Evolutionary conservation across 1,140 invertebrate genomes (phyloP), one percentile per base, ranked within the genome.

Genomic region (Trichoplusia ni): DNA sequence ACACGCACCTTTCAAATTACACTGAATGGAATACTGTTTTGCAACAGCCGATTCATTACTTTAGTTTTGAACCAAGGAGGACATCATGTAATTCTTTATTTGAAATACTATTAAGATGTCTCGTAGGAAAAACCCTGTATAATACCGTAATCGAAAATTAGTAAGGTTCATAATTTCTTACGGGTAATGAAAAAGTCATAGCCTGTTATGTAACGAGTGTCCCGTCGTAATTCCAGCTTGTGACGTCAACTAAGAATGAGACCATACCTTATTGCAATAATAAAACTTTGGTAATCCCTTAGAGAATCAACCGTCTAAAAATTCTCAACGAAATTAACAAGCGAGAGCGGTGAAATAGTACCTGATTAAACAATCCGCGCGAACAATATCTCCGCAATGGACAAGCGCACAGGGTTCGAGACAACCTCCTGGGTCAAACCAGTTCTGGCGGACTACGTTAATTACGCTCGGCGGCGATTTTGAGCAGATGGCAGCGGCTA

Each of bases 261-360:
- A 29, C 18, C 38, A 25, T 53, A 53, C 46, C 21, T 40, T 23
- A 49, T 11, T 13, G 11, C 7, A 2, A 14, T 33, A 27, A 62
- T 67, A 63, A 58, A 58, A 62, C 42, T 60, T 61, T 67, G 42
- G 31, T 14, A 25, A 51, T 33, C 56, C 49, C 56, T 3, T 13
- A 49, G 49, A 62, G 59, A 56, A 64, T 61, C 56, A 59, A 21
- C 9, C 21, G 31, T 60, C 27, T 60, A 44, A 25, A 56, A 46
- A 27, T 68, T 58, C 51, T 29, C 33, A 27, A 63, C 60, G 14
- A 64, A 58, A 63, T 68, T 60, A 53, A 35, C 9, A 40, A 62
- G 33, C 40, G 33, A 6, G 9, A 3, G 29, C 11, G 21, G 42
- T 11, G 8, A 29, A 18, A 29, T 58, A 29, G 14, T 58, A 19